Evolutionary conservation across 2,888 invertebrate genomes (phyloP).

Genomic region (Brassicogethes aeneus): DNA sequence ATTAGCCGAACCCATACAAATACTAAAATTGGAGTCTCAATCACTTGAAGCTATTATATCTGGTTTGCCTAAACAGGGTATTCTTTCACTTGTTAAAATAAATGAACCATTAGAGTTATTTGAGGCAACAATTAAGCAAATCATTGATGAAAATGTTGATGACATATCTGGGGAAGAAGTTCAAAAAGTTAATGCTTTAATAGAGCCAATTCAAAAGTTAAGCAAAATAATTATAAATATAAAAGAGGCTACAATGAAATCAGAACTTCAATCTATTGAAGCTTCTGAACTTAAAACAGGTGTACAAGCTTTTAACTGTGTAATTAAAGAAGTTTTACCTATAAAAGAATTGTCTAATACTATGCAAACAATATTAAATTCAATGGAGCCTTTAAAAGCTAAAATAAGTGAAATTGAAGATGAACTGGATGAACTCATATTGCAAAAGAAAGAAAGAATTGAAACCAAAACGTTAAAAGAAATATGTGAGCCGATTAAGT

Average conservation of each 20-base stretch:
- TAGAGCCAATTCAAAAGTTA: constrained; percentile 14
- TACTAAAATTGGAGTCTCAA: constrained; percentile 1
- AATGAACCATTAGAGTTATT: constrained; percentile 5
- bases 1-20: constrained; percentile 4
- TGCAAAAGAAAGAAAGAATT: no score
- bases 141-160: constrained; percentile 4
- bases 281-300: constrained; percentile 14
- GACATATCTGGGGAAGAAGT: constrained; percentile 10
- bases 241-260: constrained; percentile 16
- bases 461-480: no score
- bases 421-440: no score
- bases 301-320: constrained; percentile 17
- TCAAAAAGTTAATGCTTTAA: constrained; percentile 5
- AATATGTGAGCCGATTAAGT: no score
- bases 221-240: constrained; percentile 12
- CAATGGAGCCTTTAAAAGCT: constrained; percentile 21
- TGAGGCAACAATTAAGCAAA: constrained; percentile 2
- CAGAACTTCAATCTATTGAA: constrained; percentile 15
- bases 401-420: constrained; percentile 18
- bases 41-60: neutral
- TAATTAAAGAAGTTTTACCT: constrained; percentile 12
- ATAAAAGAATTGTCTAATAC: constrained; percentile 5
- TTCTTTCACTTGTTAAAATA: constrained; percentile 4
- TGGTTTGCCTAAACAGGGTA: neutral
- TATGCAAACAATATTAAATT: constrained; percentile 9